Base-by-base conservation (phyloP, 1,140 invertebrate genomes). In the Sipha flava region DNA sequence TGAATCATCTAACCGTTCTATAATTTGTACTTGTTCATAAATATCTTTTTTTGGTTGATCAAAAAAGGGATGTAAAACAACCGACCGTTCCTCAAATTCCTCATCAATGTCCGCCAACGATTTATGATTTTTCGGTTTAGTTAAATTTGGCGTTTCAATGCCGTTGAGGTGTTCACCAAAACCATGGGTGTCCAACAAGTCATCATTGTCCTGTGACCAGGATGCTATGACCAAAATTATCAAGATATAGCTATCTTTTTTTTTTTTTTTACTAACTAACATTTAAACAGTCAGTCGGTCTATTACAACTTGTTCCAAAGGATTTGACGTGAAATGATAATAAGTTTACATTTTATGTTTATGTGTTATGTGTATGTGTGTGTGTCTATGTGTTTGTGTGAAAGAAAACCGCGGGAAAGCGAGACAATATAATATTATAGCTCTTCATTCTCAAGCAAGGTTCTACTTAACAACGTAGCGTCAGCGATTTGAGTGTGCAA, bases 1-100 rank as follows among this genome's bases (percentile, higher is more conserved):
- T 10, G 84, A 83, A 40, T 83, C 84, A 40, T 83, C 64, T 31
- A 84, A 84, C 57, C 29, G 47, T 77, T 43, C 29, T n/a, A 12
- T 29, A 77, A 54, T 59, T 40, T 52, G 49, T 26, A 7, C 14
- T 34, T 49, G 43, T 75, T 40, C 73, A 2, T 2, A n/a, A 29
- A 70, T 29, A 1, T 70, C 40, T 47, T 40, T 47, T 59, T 77
- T 77, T 18, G 52, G 52, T 59, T 57, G 73, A 40, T 77, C 49
- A 9, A 57, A 77, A 43, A 77, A 57, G 1, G 73, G 21, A 18
- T 77, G 73, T 31, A 77, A 26, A n/a, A 77, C 52, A 77, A 77
- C 73, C 52, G 49, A 57, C 14, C 73, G 47, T 37, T 77, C 73
- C 34, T 77, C 73, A 77, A 77, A 54, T 59, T 57, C 49, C 21